Conservation (phyloP, 2,888 invertebrate genomes). For the Smittia aterrima region DNA sequence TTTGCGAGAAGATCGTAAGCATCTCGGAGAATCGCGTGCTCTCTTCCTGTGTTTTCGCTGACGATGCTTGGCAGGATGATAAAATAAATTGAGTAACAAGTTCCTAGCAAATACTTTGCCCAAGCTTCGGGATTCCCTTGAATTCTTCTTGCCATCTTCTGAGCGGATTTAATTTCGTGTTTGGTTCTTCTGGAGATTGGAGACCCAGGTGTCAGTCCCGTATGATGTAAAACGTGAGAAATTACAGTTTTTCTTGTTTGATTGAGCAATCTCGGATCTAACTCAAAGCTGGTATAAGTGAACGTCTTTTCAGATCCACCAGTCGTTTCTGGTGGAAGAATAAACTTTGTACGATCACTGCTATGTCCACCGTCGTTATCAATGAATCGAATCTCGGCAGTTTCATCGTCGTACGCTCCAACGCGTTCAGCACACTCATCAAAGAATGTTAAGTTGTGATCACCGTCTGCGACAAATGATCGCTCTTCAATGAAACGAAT, state of each 20-base stretch:
- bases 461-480: slow-evolving; percentile 97
- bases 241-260: slow-evolving; percentile 48
- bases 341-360: slow-evolving; percentile 90
- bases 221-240: slow-evolving; percentile 50
- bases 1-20: slow-evolving; percentile 86
- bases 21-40: slow-evolving; percentile 70
- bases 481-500: slow-evolving; percentile 98
- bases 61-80: slow-evolving; percentile 89
- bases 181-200: slow-evolving; percentile 92
- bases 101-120: slow-evolving; percentile 85
- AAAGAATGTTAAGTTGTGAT: slow-evolving; percentile 92
- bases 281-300: slow-evolving; percentile 61
- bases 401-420: slow-evolving; percentile 57
- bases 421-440: slow-evolving; percentile 93
- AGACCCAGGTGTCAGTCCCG: slow-evolving; percentile 68
- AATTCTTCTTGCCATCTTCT: slow-evolving; percentile 64
- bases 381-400: slow-evolving; percentile 64
- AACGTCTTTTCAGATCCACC: slow-evolving; percentile 51
- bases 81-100: slow-evolving; percentile 94
- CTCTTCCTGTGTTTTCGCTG: slow-evolving; percentile 67
- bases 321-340: slow-evolving; percentile 83
- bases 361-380: slow-evolving; percentile 76
- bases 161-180: slow-evolving; percentile 91
- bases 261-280: slow-evolving; percentile 62
- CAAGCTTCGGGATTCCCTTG: slow-evolving; percentile 77